A percentile compares a stretch with the other conserved stretches of the same genome.
Conservation (phyloP, 2,888 invertebrate species). For the Clostera curtula region DNA sequence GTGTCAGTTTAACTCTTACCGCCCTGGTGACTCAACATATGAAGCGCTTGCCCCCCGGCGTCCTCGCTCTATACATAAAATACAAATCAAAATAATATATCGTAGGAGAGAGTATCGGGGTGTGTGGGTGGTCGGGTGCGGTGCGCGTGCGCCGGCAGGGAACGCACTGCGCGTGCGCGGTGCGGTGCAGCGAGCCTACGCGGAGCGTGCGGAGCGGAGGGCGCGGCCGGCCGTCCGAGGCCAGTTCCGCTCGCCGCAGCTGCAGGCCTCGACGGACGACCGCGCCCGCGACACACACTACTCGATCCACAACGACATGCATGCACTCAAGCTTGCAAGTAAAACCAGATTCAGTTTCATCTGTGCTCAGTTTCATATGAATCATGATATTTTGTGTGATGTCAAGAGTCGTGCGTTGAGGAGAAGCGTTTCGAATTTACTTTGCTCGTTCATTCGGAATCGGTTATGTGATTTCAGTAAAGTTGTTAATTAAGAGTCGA, state of each 20-base stretch:
- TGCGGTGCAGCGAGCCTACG: slow-evolving; percentile 28
- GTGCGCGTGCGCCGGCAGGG: slow-evolving; percentile 47
- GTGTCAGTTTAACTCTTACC: slow-evolving; percentile 83
- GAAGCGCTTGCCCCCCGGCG: slow-evolving; percentile 91
- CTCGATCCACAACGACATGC: slow-evolving; percentile 68
- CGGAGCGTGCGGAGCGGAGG: slow-evolving; percentile 25
- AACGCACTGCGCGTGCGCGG: slow-evolving; percentile 29
- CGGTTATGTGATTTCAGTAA: slow-evolving; percentile 65
- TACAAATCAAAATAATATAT: slow-evolving; percentile 74
- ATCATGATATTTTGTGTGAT: slow-evolving; percentile 72
- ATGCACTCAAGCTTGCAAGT: slow-evolving; percentile 74
- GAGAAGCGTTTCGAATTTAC: slow-evolving; percentile 76
- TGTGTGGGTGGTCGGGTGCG: slow-evolving; percentile 60
- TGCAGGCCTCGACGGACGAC: slow-evolving; percentile 29
- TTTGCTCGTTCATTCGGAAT: slow-evolving; percentile 57
- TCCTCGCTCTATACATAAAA: slow-evolving; percentile 91
- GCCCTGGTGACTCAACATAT: slow-evolving; percentile 94
- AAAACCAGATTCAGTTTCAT: slow-evolving; percentile 72
- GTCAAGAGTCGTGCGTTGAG: slow-evolving; percentile 75
- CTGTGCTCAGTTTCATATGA: slow-evolving; percentile 74
- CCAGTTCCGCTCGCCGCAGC: slow-evolving; percentile 22
- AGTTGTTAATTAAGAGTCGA: slow-evolving; percentile 62
- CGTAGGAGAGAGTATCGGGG: slow-evolving; percentile 70
- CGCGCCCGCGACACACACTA: slow-evolving; percentile 55
- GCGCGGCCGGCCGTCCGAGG: slow-evolving; percentile 23